Percentiles rank a stretch among this genome's conserved stretches.
These are phyloP conservation scores for Styela plicata DNA, from an alignment of 23 tunicate genomes.

Conservation along the genomic window DNA sequence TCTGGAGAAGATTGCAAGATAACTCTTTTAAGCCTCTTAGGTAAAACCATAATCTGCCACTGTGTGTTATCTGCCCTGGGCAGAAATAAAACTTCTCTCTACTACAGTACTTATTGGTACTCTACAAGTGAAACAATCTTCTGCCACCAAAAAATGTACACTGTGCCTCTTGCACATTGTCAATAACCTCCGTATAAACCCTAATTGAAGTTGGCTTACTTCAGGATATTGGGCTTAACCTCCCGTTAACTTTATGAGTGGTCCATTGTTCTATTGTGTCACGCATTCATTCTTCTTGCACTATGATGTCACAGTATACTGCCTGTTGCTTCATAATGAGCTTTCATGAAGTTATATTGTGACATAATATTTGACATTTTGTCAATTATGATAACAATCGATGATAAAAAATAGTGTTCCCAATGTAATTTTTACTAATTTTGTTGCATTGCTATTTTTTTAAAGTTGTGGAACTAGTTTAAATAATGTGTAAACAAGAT, in stretches of 20 bases:
- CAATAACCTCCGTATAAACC: background rate
- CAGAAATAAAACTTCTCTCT: background rate
- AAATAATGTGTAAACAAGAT: too few species aligned
- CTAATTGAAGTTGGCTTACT: too few species aligned
- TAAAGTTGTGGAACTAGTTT: too few species aligned
- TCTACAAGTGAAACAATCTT: too few species aligned
- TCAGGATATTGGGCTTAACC: too few species aligned
- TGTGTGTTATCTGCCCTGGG: background rate
- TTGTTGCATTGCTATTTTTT: too few species aligned
- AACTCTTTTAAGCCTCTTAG: too few species aligned
- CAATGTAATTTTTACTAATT: too few species aligned
- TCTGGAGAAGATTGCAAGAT: too few species aligned
- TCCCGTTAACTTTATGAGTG: background rate
- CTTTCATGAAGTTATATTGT: too few species aligned
- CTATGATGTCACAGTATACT: background rate
- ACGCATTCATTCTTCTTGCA: background rate
- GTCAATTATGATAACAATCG: background rate
- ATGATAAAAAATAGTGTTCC: background rate
- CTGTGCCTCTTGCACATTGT: background rate
- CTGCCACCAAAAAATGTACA: too few species aligned
- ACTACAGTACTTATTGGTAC: background rate
- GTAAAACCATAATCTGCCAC: too few species aligned
- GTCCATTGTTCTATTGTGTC: background rate
- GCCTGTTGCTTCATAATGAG: background rate
- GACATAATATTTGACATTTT: background rate